Evolutionary conservation across 2,113 vertebrate species (phyloP).

Genomic region (Passer domesticus): DNA sequence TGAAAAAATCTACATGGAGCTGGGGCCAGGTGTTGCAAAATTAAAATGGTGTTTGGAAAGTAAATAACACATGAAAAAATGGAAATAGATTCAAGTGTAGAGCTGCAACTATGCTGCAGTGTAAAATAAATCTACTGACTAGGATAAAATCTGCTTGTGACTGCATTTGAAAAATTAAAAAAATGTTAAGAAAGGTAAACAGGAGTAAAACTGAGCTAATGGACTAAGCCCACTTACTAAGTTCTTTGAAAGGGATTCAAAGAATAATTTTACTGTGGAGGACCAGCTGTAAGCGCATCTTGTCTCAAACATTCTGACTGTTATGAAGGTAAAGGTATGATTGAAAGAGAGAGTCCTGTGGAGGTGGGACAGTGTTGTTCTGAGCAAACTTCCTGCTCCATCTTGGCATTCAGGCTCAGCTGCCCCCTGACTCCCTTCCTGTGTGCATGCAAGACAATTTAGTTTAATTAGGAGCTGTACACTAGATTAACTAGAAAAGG

Average conservation of each 20-base stretch:
- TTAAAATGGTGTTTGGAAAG: background rate
- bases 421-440: accelerated
- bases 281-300: background rate
- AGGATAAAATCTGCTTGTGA: background rate
- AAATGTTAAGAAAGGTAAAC: background rate
- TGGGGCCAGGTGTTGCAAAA: background rate
- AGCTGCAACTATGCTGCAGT: background rate
- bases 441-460: accelerated
- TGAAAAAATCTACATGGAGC: background rate
- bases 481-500: background rate
- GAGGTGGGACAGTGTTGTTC: background rate
- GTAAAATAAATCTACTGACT: background rate
- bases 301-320: background rate
- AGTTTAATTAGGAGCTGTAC: accelerated
- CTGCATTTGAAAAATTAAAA: background rate
- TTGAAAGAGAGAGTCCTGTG: accelerated
- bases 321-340: background rate
- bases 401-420: accelerated
- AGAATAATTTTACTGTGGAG: background rate
- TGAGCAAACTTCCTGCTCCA: background rate
- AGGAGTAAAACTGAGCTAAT: background rate
- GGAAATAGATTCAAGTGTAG: background rate
- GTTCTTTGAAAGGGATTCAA: background rate
- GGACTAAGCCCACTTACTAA: background rate
- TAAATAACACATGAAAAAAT: background rate